Conservation (phyloP, 2,113 vertebrate species). For the Peromyscus californicus region DNA sequence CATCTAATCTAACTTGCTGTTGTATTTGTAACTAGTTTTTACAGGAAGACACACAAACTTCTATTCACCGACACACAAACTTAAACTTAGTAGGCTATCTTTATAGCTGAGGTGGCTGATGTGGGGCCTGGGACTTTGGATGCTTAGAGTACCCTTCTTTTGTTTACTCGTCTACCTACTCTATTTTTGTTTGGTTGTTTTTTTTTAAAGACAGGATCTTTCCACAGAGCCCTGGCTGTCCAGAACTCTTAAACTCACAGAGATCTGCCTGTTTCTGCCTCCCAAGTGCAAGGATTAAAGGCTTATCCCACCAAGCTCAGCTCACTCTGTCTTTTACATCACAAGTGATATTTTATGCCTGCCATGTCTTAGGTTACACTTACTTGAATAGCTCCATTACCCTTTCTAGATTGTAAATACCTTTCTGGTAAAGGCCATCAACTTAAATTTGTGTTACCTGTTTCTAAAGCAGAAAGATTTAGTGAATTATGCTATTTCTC, state of each 20-base stretch:
- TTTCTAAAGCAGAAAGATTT: constrained; percentile 56
- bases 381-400: constrained; percentile 40
- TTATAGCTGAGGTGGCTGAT: not conserved
- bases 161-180: not conserved
- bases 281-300: not conserved
- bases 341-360: not conserved
- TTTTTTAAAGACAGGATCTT: not conserved
- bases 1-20: constrained; percentile 48
- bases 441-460: constrained; percentile 5
- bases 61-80: constrained; percentile 35
- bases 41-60: not conserved
- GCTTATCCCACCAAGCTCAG: not conserved
- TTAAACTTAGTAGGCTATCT: constrained; percentile 5
- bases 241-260: not conserved
- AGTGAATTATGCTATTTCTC: constrained; percentile 25
- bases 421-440: constrained; percentile 26
- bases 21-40: constrained; percentile 32
- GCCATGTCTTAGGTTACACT: not conserved
- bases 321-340: constrained; percentile 8
- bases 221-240: not conserved
- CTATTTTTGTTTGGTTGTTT: not conserved
- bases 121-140: not conserved
- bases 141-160: not conserved
- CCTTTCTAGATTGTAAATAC: constrained; percentile 27
- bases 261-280: not conserved